Base-by-base conservation (phyloP, 92 coral and sea anemone genomes). In the Paragorgia papillata region DNA sequence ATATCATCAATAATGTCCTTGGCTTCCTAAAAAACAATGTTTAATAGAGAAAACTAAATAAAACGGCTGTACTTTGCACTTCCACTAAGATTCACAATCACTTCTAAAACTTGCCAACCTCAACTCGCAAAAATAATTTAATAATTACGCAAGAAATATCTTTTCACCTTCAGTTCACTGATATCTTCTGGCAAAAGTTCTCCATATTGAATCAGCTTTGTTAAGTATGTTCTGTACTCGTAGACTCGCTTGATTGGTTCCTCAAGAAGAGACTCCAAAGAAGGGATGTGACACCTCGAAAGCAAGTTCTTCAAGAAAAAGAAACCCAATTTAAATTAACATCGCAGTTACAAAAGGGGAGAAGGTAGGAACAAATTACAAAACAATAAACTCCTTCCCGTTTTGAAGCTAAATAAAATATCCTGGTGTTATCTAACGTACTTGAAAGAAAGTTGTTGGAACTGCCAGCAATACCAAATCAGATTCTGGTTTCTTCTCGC, bases 401-500 rank as follows among this genome's bases (percentile, higher is more conserved):
- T n/a, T n/a, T n/a, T n/a, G n/a, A n/a, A n/a, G n/a, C n/a, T n/a
- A n/a, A n/a, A n/a, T n/a, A n/a, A n/a, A n/a, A n/a, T n/a, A n/a
- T n/a, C n/a, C n/a, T n/a, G n/a, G n/a, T n/a, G n/a, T n/a, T n/a
- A n/a, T n/a, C 15, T 31, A 20, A 44, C 80, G 20, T 62, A 95
- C 99, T 92, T 91, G 87, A 69, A 95, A 90, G 75, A 75, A 87
- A 31, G 82, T 90, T 20, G 87, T 88, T 9, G 89, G 91, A 25
- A 79, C 76, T 24, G 89, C 80, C 62, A 90, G 85, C 64, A 95
- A 55, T 53, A 81, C 86, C 28, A 80, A 62, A 50, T 91, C 96
- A 0, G 99, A 95, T 58, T 95, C 96, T 27, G 90, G 85, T 51
- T 95, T 95, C 60, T 85, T 92, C 71, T 89, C 95, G 56, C 97